Evolutionary conservation across 2,797 vertebrate species (phyloP).

Genomic region (Melanotaenia boesemani): DNA sequence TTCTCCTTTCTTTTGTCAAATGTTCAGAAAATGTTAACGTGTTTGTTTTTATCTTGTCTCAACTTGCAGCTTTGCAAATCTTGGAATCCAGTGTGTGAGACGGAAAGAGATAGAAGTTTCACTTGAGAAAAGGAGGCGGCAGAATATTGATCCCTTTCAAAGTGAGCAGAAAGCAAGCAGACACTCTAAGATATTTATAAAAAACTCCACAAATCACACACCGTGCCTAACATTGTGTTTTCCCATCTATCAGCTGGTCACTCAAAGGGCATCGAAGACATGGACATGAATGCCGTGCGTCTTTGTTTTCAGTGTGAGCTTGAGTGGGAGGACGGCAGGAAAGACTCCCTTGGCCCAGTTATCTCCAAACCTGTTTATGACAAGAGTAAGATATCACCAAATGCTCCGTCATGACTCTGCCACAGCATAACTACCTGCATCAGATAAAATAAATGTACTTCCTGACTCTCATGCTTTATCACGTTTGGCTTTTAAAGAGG

Average conservation of each 20-base stretch:
- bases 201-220: background rate
- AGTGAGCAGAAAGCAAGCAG: constrained; percentile 79
- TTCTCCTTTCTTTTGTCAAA: background rate
- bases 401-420: background rate
- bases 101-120: constrained; percentile 92
- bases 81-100: constrained; percentile 95
- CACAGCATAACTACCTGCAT: background rate
- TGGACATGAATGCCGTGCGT: constrained; percentile 96
- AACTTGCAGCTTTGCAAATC: constrained; percentile 88
- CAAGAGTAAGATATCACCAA: constrained; percentile 86
- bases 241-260: constrained; percentile 84
- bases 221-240: constrained; percentile 3
- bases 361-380: constrained; percentile 93
- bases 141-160: constrained; percentile 93
- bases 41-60: background rate
- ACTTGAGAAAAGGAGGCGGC: constrained; percentile 88
- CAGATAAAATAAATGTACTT: background rate
- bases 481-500: constrained; percentile 76
- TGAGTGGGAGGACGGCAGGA: constrained; percentile 82
- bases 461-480: constrained; percentile 9
- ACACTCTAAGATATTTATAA: background rate
- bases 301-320: constrained; percentile 94
- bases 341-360: constrained; percentile 83
- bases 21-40: background rate
- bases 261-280: constrained; percentile 93